These are phyloP conservation scores for Lycocorax pyrrhopterus DNA, from an alignment of 2,113 vertebrate species.

Conservation along the genomic window DNA sequence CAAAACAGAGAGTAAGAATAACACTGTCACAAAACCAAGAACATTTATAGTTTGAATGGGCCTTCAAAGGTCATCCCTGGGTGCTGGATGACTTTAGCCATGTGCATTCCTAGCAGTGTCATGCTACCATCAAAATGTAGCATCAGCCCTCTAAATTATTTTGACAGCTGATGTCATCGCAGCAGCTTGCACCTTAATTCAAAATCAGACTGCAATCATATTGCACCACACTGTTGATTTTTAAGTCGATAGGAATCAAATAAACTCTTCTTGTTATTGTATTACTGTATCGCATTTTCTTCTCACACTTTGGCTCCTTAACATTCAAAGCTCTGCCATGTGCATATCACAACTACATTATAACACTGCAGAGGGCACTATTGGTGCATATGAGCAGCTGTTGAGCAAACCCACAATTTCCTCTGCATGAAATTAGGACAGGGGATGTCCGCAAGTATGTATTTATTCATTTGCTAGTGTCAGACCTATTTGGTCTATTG, in stretches of 20 bases:
- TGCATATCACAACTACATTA: not conserved
- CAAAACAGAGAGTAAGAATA: not conserved
- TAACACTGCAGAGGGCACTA: slow-evolving; percentile 69
- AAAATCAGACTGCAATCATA: not conserved
- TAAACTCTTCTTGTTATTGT: not conserved
- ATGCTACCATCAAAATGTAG: not conserved
- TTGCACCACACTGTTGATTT: not conserved
- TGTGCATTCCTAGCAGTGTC: not conserved
- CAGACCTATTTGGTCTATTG: not conserved
- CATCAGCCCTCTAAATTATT: not conserved
- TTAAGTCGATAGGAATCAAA: not conserved
- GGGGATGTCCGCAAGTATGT: not conserved
- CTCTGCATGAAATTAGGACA: not conserved
- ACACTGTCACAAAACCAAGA: not conserved
- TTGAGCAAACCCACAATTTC: not conserved
- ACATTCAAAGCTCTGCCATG: not conserved
- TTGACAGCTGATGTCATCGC: not conserved
- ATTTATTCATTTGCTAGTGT: not conserved
- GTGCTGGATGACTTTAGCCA: not conserved
- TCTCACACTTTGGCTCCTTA: not conserved
- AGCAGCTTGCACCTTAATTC: not conserved
- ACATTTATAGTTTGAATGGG: not conserved
- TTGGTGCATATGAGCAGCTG: slow-evolving; percentile 16
- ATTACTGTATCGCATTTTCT: not conserved
- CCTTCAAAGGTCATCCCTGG: not conserved